Percentiles rank a stretch among this genome's conserved stretches.
These are phyloP conservation scores for Dolichotis patagonum DNA, from an alignment of 2,113 vertebrate species.

Conservation along the genomic window DNA sequence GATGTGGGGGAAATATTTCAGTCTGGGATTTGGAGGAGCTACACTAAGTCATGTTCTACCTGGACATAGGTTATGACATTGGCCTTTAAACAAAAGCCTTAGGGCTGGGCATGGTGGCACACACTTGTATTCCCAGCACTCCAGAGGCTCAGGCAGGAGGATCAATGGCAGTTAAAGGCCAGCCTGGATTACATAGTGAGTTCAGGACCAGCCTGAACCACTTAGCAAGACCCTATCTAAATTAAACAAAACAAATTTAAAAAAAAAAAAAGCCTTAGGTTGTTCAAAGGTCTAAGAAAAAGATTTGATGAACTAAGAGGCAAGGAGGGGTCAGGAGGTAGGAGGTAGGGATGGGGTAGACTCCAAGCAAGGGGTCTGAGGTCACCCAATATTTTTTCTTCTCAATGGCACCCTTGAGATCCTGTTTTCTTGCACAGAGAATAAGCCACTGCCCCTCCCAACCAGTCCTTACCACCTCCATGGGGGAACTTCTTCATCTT, in stretches of 20 bases:
- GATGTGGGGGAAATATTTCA: not conserved
- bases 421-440: too few species aligned
- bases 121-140: not conserved
- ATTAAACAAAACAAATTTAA: not conserved
- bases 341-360: not conserved
- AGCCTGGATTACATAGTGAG: not conserved
- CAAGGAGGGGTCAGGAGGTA: accelerated
- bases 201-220: not conserved
- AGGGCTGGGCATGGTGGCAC: not conserved
- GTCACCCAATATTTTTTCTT: not conserved
- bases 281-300: not conserved
- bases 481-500: too few species aligned
- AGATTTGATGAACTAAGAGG: not conserved
- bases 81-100: not conserved
- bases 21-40: not conserved
- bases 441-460: not conserved
- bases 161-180: not conserved
- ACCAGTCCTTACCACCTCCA: not conserved
- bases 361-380: not conserved
- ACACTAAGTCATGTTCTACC: not conserved
- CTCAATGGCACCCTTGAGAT: not conserved
- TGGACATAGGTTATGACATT: not conserved
- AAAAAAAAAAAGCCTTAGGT: not conserved
- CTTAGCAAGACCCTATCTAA: not conserved
- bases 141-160: not conserved